phyloP scores from a whole-genome alignment of 2,113 vertebrate genomes.

The Acrocephalus arundinaceus region DNA sequence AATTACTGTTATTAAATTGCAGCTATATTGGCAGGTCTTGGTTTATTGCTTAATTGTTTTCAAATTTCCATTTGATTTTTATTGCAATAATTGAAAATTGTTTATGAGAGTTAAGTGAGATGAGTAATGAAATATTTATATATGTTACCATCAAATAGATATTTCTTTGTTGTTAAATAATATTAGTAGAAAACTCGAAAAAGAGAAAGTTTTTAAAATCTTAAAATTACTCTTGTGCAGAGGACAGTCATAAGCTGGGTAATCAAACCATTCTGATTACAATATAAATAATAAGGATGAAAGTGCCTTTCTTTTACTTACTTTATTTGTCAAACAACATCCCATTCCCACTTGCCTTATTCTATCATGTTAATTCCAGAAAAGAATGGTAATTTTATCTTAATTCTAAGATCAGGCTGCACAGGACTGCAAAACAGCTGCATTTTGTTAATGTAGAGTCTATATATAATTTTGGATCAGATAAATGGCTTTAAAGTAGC shows the following conservation, averaged over 20 bases:
- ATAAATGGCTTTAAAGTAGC: not conserved
- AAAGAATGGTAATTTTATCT: not conserved
- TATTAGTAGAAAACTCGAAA: not conserved
- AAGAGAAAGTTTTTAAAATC: not conserved
- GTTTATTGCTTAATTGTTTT: not conserved
- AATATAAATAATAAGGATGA: not conserved
- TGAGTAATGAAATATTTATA: not conserved
- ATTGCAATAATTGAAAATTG: not conserved
- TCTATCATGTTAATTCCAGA: not conserved
- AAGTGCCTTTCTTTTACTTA: not conserved
- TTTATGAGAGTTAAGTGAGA: not conserved
- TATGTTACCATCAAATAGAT: not conserved
- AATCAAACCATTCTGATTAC: not conserved
- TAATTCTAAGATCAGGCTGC: not conserved
- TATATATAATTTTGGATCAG: not conserved
- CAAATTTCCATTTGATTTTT: not conserved
- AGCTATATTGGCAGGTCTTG: not conserved
- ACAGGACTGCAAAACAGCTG: not conserved
- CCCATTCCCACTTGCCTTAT: not conserved
- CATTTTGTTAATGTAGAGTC: not conserved
- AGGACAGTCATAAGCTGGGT: accelerated
- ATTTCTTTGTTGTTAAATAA: not conserved
- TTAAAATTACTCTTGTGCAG: not conserved
- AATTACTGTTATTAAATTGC: not conserved
- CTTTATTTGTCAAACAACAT: not conserved